Evolutionary conservation across 1,140 invertebrate genomes (phyloP).

Genomic region (Macrocentrus cingulum): DNA sequence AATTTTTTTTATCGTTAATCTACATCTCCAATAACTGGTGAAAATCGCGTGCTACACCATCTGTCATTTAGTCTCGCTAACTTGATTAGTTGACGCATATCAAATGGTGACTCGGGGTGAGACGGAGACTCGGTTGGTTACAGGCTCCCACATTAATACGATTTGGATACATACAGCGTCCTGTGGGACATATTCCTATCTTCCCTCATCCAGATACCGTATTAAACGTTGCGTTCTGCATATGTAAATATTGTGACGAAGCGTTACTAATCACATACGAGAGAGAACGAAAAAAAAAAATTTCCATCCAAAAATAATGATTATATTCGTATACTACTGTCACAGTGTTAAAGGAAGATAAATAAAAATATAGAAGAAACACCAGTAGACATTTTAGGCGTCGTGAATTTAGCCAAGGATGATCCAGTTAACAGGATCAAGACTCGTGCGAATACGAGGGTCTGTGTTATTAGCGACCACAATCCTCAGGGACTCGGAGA

Average conservation of each 20-base stretch:
- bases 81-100: conserved; percentile 52
- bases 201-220: conserved; percentile 32
- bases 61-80: conserved; percentile 54
- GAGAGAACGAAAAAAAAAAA: neutral
- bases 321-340: conserved; percentile 6
- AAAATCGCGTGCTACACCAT: conserved; percentile 37
- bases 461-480: conserved; percentile 41
- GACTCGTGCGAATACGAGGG: conserved; percentile 39
- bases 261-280: conserved; percentile 38
- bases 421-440: conserved; percentile 49
- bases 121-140: conserved; percentile 36
- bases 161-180: conserved; percentile 53
- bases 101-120: conserved; percentile 47
- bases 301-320: neutral
- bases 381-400: neutral
- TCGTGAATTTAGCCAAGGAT: conserved; percentile 31
- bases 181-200: conserved; percentile 45
- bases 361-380: neutral
- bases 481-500: conserved; percentile 38
- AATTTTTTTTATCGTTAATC: too few species aligned
- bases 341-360: neutral
- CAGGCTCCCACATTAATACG: conserved; percentile 46
- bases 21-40: too few species aligned
- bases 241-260: conserved; percentile 54
- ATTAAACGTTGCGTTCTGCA: conserved; percentile 54